phyloP scores from a whole-genome alignment of 2,113 vertebrate genomes.

The Rattus norvegicus region DNA sequence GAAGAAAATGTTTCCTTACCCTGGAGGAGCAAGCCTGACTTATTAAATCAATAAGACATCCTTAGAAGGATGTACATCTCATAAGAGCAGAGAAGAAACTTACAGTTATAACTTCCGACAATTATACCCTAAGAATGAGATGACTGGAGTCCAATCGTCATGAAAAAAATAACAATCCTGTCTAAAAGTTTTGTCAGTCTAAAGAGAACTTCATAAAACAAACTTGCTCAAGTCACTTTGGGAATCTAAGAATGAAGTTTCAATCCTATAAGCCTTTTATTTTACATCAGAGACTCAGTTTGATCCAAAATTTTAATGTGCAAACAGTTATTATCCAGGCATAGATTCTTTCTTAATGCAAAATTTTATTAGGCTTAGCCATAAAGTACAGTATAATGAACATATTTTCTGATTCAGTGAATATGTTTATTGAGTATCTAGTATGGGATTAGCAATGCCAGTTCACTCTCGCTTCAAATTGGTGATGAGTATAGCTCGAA shows the following conservation, averaged over 20 bases:
- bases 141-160: background rate
- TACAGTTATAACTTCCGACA: background rate
- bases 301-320: constrained; percentile 69
- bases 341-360: constrained; percentile 72
- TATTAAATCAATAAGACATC: background rate
- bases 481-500: constrained; percentile 8
- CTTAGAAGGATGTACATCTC: background rate
- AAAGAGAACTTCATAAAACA: constrained; percentile 30
- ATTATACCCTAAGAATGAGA: background rate
- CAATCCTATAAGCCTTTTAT: constrained; percentile 65
- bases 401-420: constrained; percentile 78
- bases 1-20: background rate
- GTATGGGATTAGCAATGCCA: constrained; percentile 61
- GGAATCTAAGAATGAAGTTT: constrained; percentile 48
- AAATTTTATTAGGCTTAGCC: constrained; percentile 76
- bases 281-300: constrained; percentile 65
- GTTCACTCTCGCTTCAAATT: constrained; percentile 31
- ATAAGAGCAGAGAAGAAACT: background rate
- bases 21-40: background rate
- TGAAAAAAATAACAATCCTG: background rate
- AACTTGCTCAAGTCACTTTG: constrained; percentile 4
- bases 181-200: constrained; percentile 8
- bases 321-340: constrained; percentile 72
- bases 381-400: constrained; percentile 74
- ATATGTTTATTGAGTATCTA: constrained; percentile 69